These are phyloP conservation scores for Enteromius treurensis DNA, from an alignment of 2,797 vertebrate genomes.

Conservation along the genomic window DNA sequence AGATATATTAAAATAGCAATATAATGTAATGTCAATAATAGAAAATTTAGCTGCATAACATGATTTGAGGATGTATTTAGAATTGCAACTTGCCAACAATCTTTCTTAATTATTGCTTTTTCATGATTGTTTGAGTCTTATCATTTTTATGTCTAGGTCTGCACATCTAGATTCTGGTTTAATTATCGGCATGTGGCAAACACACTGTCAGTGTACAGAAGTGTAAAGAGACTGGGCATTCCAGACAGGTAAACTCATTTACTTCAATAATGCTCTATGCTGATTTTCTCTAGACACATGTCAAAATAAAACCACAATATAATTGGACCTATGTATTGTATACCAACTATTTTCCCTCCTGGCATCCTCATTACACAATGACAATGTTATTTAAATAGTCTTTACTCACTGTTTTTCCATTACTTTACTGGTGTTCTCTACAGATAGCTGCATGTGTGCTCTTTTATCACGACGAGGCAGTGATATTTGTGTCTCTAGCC, in stretches of 20 bases:
- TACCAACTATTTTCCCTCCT: not conserved
- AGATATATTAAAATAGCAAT: not conserved
- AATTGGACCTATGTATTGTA: not conserved
- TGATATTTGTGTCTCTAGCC: conserved; percentile 28
- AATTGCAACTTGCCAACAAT: not conserved
- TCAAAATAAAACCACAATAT: not conserved
- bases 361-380: not conserved
- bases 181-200: conserved; percentile 98
- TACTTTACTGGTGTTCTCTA: conserved; percentile 15
- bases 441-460: conserved; percentile 6
- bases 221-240: conserved; percentile 96
- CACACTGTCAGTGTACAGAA: conserved; percentile 94
- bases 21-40: not conserved
- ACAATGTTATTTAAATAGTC: not conserved
- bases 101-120: not conserved
- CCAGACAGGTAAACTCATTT: conserved; percentile 87
- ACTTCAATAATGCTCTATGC: not conserved
- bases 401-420: conserved; percentile 7
- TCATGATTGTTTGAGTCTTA: not conserved
- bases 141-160: conserved; percentile 81
- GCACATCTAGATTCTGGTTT: conserved; percentile 98
- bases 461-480: conserved; percentile 3
- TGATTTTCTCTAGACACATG: not conserved
- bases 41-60: not conserved
- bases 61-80: not conserved